Evolutionary conservation across 2,888 invertebrate species (phyloP).

Genomic region (Exephanes ischioxanthus): DNA sequence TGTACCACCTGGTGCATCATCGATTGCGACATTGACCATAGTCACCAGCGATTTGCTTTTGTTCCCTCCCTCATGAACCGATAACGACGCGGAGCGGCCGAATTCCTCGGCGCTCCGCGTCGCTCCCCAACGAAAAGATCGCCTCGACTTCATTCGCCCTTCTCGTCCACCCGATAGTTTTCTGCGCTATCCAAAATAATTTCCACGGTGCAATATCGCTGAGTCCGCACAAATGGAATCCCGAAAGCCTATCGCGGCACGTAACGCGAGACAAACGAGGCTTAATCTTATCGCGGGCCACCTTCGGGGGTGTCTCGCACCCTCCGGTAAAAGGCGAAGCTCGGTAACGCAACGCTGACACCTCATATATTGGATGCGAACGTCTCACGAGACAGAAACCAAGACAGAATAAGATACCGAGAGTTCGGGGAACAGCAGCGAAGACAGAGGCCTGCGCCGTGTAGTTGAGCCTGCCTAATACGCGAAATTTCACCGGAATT

Average conservation of each 20-base stretch:
- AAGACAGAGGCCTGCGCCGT: slow-evolving; percentile 50
- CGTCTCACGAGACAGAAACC: slow-evolving; percentile 33
- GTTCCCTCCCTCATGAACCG: background rate
- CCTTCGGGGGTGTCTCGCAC: background rate
- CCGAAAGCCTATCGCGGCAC: background rate
- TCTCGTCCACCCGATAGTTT: background rate
- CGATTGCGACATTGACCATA: slow-evolving; percentile 68
- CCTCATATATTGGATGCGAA: slow-evolving; percentile 47
- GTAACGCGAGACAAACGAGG: background rate
- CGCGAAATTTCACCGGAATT: slow-evolving; percentile 39
- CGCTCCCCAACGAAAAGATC: background rate
- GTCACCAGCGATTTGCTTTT: slow-evolving; percentile 21
- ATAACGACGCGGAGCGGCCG: slow-evolving; percentile 6
- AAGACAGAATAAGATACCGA: slow-evolving; percentile 47
- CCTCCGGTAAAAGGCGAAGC: background rate
- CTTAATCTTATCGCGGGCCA: slow-evolving; percentile 19
- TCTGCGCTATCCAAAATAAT: background rate
- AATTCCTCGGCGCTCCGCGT: slow-evolving; percentile 4
- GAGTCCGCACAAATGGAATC: background rate
- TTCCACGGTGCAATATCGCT: background rate
- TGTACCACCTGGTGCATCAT: slow-evolving; percentile 73
- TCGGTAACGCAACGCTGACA: slow-evolving; percentile 30
- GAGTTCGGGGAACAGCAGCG: slow-evolving; percentile 17
- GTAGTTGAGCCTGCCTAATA: slow-evolving; percentile 32
- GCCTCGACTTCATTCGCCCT: no score